Conservation (phyloP, 2,888 invertebrate species). For the Hedya salicella region DNA sequence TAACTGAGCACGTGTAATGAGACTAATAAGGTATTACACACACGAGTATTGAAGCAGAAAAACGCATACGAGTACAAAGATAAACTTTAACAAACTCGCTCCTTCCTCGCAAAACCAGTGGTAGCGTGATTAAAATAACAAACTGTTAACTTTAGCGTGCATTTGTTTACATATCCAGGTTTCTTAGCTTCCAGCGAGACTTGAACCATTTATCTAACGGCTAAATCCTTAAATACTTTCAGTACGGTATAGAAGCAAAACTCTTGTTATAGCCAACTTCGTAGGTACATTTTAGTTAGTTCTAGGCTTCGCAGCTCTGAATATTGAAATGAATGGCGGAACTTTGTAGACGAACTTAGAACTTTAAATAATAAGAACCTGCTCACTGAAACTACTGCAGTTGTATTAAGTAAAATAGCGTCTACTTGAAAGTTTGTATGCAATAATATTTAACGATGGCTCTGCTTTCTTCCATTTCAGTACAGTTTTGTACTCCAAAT, state of each 20-base stretch:
- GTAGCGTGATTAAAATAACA: conserved; percentile 28
- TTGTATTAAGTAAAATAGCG: conserved; percentile 68
- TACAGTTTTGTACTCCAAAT: not conserved
- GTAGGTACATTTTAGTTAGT: conserved; percentile 51
- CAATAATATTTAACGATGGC: conserved; percentile 46
- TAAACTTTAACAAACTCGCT: conserved; percentile 4
- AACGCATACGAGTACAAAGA: not conserved
- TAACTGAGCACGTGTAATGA: no score
- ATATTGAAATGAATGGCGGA: conserved; percentile 75
- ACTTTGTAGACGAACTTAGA: conserved; percentile 67
- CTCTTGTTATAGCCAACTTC: conserved; percentile 59
- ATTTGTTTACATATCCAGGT: conserved; percentile 30
- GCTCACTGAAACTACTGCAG: conserved; percentile 61
- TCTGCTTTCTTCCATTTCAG: conserved; percentile 19
- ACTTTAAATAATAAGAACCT: conserved; percentile 71
- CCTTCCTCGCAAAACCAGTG: conserved; percentile 8
- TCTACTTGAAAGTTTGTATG: conserved; percentile 56
- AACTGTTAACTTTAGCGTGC: conserved; percentile 30
- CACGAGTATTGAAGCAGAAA: conserved; percentile 1
- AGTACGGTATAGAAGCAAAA: conserved; percentile 54
- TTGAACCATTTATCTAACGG: conserved; percentile 38
- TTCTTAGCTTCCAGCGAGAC: conserved; percentile 24
- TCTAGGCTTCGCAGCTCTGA: conserved; percentile 61
- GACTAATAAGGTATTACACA: not conserved
- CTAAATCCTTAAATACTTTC: conserved; percentile 51